phyloP scores from a whole-genome alignment of 1,140 invertebrate species.

The Drosophila ohnishii region DNA sequence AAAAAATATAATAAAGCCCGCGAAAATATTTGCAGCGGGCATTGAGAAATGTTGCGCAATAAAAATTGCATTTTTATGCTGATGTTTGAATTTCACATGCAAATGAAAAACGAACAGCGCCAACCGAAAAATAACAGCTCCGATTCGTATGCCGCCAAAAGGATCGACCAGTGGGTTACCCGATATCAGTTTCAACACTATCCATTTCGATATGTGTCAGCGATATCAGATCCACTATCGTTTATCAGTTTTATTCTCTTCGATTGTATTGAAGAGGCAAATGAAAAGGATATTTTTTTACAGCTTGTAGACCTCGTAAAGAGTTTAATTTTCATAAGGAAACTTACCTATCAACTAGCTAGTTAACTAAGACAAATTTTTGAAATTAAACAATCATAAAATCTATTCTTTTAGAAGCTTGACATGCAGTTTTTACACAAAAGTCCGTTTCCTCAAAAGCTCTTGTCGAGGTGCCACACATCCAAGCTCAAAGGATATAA shows the following conservation, averaged over 20 bases:
- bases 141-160: neutral
- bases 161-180: conserved; percentile 26
- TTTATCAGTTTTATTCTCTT: neutral
- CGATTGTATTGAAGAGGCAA: neutral
- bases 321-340: neutral
- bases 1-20: conserved; percentile 76
- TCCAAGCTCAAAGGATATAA: neutral
- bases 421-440: neutral
- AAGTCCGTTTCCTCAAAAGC: neutral
- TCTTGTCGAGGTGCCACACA: neutral
- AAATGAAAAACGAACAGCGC: conserved; percentile 75
- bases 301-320: too few species aligned
- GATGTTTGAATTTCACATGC: conserved; percentile 81
- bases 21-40: conserved; percentile 80
- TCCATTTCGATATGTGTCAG: neutral
- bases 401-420: neutral
- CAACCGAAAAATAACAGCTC: conserved; percentile 42
- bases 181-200: conserved; percentile 6
- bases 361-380: too few species aligned
- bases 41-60: conserved; percentile 81
- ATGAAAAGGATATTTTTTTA: too few species aligned
- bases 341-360: neutral
- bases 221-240: neutral
- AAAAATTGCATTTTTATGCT: conserved; percentile 82
- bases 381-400: neutral